These are phyloP conservation scores for Gymnogyps californianus DNA, from an alignment of 2,113 vertebrate genomes.

Conservation along the genomic window DNA sequence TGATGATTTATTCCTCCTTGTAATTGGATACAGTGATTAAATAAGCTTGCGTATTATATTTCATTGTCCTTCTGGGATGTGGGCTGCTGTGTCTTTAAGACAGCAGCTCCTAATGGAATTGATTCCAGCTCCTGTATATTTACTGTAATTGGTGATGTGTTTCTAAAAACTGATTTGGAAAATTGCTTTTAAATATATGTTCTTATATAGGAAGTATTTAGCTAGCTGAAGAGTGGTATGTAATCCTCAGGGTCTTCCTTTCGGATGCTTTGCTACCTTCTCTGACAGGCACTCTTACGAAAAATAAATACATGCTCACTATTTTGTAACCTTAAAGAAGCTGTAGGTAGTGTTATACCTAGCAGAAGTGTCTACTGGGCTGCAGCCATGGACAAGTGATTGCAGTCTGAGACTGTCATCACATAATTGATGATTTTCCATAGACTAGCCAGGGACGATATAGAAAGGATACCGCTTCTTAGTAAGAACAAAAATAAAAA, in stretches of 20 bases:
- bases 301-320: not conserved
- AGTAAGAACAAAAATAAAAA: not conserved
- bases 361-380: not conserved
- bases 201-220: not conserved
- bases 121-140: not conserved
- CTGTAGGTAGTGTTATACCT: not conserved
- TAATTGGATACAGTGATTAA: conserved; percentile 59
- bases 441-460: not conserved
- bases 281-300: not conserved
- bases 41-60: conserved; percentile 29
- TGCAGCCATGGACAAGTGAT: not conserved
- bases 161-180: not conserved
- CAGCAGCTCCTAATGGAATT: conserved; percentile 5
- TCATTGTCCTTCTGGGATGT: conserved; percentile 48
- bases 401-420: not conserved
- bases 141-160: not conserved
- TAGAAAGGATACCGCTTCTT: not conserved
- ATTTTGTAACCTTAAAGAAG: not conserved
- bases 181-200: not conserved
- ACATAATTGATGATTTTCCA: not conserved
- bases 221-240: not conserved
- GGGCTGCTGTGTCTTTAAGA: not conserved
- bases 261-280: not conserved
- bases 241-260: not conserved
- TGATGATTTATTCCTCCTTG: conserved; percentile 47